A percentile compares a stretch with the other conserved stretches of the same genome.
phyloP scores from a whole-genome alignment of 2,888 invertebrate genomes.

The Drosophila meridionalis region DNA sequence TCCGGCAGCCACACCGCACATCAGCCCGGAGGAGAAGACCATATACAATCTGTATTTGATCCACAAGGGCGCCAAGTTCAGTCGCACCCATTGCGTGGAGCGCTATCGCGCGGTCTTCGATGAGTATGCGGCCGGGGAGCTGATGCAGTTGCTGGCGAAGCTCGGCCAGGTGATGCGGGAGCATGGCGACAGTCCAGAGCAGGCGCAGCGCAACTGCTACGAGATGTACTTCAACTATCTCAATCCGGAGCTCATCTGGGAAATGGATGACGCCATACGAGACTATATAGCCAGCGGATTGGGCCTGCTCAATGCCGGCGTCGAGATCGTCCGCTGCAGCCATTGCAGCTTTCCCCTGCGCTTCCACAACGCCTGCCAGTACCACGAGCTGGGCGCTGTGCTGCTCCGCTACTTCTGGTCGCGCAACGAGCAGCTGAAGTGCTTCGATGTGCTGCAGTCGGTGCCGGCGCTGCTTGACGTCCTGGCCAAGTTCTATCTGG shows the following conservation, averaged over 20 bases:
- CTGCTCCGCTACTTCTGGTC: conserved; percentile 85
- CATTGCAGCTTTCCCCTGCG: conserved; percentile 84
- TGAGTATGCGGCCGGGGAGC: conserved; percentile 82
- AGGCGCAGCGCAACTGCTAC: conserved; percentile 83
- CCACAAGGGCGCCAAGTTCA: conserved; percentile 83
- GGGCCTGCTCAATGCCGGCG: conserved; percentile 76
- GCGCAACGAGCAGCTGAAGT: conserved; percentile 83
- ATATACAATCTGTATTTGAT: conserved; percentile 84
- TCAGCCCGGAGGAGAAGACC: conserved; percentile 84
- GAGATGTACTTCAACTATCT: conserved; percentile 85
- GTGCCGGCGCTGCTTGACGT: conserved; percentile 84
- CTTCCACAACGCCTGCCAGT: conserved; percentile 83
- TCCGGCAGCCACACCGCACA: conserved; percentile 49
- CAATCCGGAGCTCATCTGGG: conserved; percentile 85
- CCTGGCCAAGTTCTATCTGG: conserved; percentile 83
- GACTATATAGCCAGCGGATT: conserved; percentile 84
- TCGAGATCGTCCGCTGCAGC: conserved; percentile 81
- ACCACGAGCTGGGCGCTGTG: conserved; percentile 83
- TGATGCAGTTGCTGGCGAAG: conserved; percentile 82
- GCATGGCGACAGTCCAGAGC: conserved; percentile 81
- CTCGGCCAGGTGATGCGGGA: conserved; percentile 83
- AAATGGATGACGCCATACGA: conserved; percentile 84
- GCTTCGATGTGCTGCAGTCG: conserved; percentile 83
- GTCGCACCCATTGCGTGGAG: conserved; percentile 83
- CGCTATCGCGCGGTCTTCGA: conserved; percentile 84